Base-by-base conservation (phyloP, 2,888 invertebrate species). In the Rhimphoctona megacephalus region DNA sequence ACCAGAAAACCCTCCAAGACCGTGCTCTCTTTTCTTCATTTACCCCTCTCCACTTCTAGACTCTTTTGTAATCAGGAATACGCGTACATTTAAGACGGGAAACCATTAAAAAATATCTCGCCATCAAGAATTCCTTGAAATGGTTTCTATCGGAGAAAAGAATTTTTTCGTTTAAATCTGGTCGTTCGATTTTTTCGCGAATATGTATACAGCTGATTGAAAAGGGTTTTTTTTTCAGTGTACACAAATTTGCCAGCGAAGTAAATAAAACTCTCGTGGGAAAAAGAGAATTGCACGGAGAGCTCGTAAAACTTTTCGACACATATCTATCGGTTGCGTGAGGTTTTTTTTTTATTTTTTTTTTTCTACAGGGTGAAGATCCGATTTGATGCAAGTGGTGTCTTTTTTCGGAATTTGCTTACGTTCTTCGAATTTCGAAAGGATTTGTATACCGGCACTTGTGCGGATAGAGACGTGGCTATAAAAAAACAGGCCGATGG, bases 1-100 rank as follows among this genome's bases (percentile, higher is more conserved):
- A 46, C 46, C 14, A 54, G 70, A 73, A 33, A 52, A 54, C 54
- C 79, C 67, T 66, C 79, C n/a, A 46, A 79, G 78, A 82, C 49
- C n/a, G 30, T 74, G 25, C 22, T 69, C 46, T 67, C 17, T 14
- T 25, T 46, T 33, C 46, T 57, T 36, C 54, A 67, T 39, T 30
- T 78, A n/a, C n/a, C n/a, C 43, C n/a, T n/a, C 33, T n/a, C 49
- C n/a, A 3, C 43, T 33, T 36, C 52, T 25, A 19, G 19, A 52
- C 72, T 52, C 33, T 72, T 52, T 52, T n/a, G 30, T 72, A 9
- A 54, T 52, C n/a, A 46, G 49, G 33, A 11, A 52, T 54, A 33
- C 33, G 52, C 22, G 25, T 22, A 17, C 52, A 72, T 14, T 49
- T 36, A 19, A 30, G 46, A 30, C 8, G 19, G n/a, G 11, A 72